A percentile compares a stretch with the other conserved stretches of the same genome.
phyloP scores from a whole-genome alignment of 2,113 vertebrate species.

The Blennius ocellaris region DNA sequence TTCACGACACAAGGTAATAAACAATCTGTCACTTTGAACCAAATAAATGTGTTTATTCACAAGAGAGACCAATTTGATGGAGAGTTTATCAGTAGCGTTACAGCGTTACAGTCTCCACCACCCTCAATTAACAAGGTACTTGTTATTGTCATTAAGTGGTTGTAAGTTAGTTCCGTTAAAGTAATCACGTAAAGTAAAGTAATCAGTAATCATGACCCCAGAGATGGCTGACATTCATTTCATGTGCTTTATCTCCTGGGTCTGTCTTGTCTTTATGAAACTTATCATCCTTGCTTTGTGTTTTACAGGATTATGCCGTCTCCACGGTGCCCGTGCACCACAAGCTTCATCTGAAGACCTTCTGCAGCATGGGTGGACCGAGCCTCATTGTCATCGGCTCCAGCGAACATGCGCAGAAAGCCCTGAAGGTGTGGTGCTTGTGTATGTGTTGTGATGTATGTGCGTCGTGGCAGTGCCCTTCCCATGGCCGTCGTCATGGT shows the following conservation, averaged over 20 bases:
- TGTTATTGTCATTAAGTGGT: too few species aligned
- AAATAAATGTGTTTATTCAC: too few species aligned
- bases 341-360: conserved; percentile 93
- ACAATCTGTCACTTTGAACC: too few species aligned
- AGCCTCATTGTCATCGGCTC: conserved; percentile 95
- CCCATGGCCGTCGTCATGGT: conserved; percentile 32
- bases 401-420: conserved; percentile 94
- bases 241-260: not conserved
- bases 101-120: too few species aligned
- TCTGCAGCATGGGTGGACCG: conserved; percentile 98
- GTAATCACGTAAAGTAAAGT: too few species aligned
- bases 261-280: not conserved
- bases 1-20: too few species aligned
- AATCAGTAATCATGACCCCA: not conserved
- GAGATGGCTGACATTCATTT: not conserved
- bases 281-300: conserved; percentile 21
- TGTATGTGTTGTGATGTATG: conserved; percentile 34
- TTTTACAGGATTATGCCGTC: conserved; percentile 89
- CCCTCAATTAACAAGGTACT: too few species aligned
- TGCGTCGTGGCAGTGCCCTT: not conserved
- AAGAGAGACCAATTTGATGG: too few species aligned
- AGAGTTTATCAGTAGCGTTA: too few species aligned
- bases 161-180: too few species aligned
- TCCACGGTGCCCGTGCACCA: conserved; percentile 92
- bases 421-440: conserved; percentile 89